Evolutionary conservation across 2,797 vertebrate species (phyloP).

Genomic region (Pseudocheirus occidentalis): DNA sequence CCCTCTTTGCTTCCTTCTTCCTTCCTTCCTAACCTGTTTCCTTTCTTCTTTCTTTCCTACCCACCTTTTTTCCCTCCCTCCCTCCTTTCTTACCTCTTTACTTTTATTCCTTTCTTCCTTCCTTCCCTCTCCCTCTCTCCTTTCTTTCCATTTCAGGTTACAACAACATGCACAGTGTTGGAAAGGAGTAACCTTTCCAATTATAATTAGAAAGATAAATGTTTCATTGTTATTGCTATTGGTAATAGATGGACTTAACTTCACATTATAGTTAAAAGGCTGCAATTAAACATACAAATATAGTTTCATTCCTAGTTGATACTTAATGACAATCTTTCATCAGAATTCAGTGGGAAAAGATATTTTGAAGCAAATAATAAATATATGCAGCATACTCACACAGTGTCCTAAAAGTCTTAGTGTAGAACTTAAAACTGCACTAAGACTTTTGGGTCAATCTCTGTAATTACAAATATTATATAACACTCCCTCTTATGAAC

Average conservation of each 20-base stretch:
- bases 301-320: neutral
- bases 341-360: neutral
- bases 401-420: neutral
- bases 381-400: neutral
- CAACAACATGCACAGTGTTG: neutral
- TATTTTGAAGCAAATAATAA: neutral
- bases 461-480: neutral
- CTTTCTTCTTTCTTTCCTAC: neutral
- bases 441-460: neutral
- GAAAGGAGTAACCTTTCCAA: neutral
- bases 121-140: neutral
- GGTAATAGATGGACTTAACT: neutral
- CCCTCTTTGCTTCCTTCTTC: no score
- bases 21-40: no score
- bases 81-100: neutral
- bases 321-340: neutral
- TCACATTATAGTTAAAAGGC: neutral
- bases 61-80: no score
- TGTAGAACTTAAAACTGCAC: neutral
- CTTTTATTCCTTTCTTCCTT: neutral
- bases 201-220: neutral
- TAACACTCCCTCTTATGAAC: constrained; percentile 2
- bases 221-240: neutral
- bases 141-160: neutral
- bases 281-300: neutral